Evolutionary conservation across 1,140 invertebrate genomes (phyloP), one percentile per base, ranked within the genome.

Genomic region (fruit fly (Drosophila melanogaster)): DNA sequence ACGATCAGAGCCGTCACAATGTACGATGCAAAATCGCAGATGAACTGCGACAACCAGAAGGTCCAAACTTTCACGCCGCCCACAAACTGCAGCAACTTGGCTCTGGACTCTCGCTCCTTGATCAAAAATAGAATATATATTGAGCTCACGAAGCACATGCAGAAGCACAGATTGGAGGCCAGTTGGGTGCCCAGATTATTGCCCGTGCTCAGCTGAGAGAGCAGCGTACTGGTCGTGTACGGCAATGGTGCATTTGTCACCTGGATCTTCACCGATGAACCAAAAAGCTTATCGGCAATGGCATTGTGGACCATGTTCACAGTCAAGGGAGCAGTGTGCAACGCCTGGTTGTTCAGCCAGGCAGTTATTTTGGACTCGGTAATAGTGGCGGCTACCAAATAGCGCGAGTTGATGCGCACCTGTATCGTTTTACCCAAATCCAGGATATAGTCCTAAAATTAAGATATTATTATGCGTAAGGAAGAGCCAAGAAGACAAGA

Each of bases 11-110:
- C 91, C 0, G 94, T 94, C 1, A 94, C 49, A 7, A 95, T 80
- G 56, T 95, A 94, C 50, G 95, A 96, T 24, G 95, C 87, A 79
- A 94, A 94, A 87, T 98, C 96, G 95, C 96, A 97, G 0, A 96
- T 41, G 19, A 95, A 94, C 1, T 95, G 94, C 0, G 95, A 93
- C 1, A 94, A 51, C 97, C 96, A 97, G 91, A 95, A 96, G 1
- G 94, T 94, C 15, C 94, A 92, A 0, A 95, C 94, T 41, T 95
- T 94, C 0, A 96, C 95, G 3, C 97, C 97, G 44, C 96, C 96
- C 19, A 97, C 96, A 85, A 96, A 93, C 70, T 94, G 94, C 0
- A 94, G 92, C 0, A 94, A 83, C 77, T 94, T 94, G 33, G 94
- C 93, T 2, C 93, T 92, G 44, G 93, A 93, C 51, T 91, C 92